These are phyloP conservation scores for Rugalucina vietnamica DNA, from an alignment of 2,888 invertebrate species.

Conservation along the genomic window DNA sequence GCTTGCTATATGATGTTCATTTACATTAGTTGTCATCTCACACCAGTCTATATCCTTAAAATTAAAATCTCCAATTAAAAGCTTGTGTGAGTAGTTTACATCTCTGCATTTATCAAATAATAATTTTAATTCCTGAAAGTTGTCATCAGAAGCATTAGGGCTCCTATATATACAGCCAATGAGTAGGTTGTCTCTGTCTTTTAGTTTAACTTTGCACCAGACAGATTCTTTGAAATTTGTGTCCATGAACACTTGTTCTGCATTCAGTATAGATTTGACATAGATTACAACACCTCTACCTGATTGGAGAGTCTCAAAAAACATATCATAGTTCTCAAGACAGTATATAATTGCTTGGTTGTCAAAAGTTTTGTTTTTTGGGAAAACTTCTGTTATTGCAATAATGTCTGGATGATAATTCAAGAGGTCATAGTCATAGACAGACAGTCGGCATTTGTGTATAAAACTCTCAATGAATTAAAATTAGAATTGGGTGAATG, in stretches of 20 bases:
- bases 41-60: not conserved
- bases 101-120: not conserved
- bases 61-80: not conserved
- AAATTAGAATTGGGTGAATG: no score
- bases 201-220: not conserved
- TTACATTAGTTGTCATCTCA: not conserved
- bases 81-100: not conserved
- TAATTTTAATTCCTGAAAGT: not conserved
- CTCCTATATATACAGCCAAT: not conserved
- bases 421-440: not conserved
- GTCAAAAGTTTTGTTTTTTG: not conserved
- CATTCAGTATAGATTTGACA: not conserved
- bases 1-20: not conserved
- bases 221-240: not conserved
- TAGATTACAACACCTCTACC: not conserved
- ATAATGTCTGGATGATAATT: conserved; percentile 1
- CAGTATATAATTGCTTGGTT: not conserved
- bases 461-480: no score
- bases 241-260: not conserved
- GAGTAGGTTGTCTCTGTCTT: not conserved
- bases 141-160: not conserved
- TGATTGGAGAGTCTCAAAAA: not conserved
- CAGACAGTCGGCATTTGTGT: not conserved
- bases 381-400: not conserved
- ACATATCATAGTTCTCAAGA: not conserved